A percentile compares a stretch with the other conserved stretches of the same genome.
These are phyloP conservation scores for Xylocampa areola DNA, from an alignment of 2,888 invertebrate genomes.

Conservation along the genomic window DNA sequence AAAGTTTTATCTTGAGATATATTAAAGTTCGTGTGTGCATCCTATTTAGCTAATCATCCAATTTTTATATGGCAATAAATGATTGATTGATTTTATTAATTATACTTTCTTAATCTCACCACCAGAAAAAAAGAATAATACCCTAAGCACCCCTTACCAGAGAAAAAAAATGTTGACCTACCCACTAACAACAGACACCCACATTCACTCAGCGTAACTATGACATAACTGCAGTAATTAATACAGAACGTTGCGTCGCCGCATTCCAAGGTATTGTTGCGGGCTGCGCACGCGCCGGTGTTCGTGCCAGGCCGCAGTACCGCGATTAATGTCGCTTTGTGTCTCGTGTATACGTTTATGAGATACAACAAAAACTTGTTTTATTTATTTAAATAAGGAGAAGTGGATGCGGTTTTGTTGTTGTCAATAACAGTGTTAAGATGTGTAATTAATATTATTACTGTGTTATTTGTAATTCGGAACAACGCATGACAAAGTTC, in stretches of 20 bases:
- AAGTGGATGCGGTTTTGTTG: conserved; percentile 22
- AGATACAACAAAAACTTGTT: conserved; percentile 31
- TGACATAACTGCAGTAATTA: conserved; percentile 58
- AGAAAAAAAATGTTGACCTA: conserved; percentile 1
- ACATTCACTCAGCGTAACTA: conserved; percentile 49
- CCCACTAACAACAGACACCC: conserved; percentile 3
- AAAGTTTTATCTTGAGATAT: no score
- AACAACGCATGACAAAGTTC: no score
- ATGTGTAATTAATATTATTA: not conserved
- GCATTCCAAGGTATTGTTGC: conserved; percentile 74
- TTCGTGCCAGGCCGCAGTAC: conserved; percentile 37
- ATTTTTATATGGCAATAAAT: no score
- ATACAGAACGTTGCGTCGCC: conserved; percentile 57
- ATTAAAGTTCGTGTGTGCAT: no score
- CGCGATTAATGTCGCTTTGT: conserved; percentile 49
- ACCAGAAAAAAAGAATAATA: not conserved
- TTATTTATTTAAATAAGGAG: conserved; percentile 17
- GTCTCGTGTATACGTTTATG: conserved; percentile 26
- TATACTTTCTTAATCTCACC: no score
- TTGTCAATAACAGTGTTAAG: conserved; percentile 8
- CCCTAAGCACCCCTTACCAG: not conserved
- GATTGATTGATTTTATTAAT: no score
- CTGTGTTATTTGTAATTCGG: not conserved
- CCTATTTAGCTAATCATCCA: no score
- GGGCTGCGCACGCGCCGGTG: conserved; percentile 52